Evolutionary conservation across 2,888 invertebrate species (phyloP).

Genomic region (Abrostola triplasia): DNA sequence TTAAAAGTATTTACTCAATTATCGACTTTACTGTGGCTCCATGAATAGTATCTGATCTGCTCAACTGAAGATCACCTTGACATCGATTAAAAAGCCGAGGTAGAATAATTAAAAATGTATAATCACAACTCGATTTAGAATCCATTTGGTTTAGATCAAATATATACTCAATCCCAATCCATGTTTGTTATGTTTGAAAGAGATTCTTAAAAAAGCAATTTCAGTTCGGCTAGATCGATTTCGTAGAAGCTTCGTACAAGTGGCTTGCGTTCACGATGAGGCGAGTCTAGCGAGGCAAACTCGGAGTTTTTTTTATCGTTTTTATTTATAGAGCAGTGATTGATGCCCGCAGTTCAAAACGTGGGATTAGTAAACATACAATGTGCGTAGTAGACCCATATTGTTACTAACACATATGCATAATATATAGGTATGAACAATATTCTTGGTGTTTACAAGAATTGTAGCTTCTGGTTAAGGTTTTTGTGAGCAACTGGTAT

Average conservation of each 20-base stretch:
- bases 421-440: too few species aligned
- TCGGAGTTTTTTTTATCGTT: not conserved
- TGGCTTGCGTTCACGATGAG: slow-evolving; percentile 1
- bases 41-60: slow-evolving; percentile 3
- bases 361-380: not conserved
- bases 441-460: too few species aligned
- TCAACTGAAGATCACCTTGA: not conserved
- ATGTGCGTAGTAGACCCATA: not conserved
- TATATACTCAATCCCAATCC: not conserved
- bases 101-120: too few species aligned
- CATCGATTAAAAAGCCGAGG: not conserved
- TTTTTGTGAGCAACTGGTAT: too few species aligned
- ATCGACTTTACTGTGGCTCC: not conserved
- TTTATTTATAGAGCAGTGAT: slow-evolving; percentile 9
- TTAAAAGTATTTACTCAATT: not conserved
- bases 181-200: not conserved
- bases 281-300: not conserved
- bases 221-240: slow-evolving; percentile 17
- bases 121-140: too few species aligned
- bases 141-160: not conserved
- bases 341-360: not conserved
- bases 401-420: too few species aligned
- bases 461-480: too few species aligned
- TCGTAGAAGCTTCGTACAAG: slow-evolving; percentile 10
- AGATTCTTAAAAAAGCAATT: slow-evolving; percentile 22